Evolutionary conservation across 2,888 invertebrate species (phyloP).

Genomic region (Pimpla rufipes): DNA sequence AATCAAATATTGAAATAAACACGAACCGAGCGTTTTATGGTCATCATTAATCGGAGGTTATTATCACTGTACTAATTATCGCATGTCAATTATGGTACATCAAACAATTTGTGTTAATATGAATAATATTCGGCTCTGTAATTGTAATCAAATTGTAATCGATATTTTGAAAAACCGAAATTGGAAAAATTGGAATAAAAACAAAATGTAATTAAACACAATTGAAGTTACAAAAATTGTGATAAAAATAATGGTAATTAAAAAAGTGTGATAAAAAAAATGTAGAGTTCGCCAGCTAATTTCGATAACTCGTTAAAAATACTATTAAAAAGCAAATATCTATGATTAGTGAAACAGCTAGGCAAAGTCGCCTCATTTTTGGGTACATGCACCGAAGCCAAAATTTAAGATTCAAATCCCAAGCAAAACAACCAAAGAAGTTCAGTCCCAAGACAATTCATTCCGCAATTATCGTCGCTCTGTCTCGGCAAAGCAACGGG

Average conservation of each 20-base stretch:
- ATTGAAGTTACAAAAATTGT: too few species aligned
- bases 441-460: constrained; percentile 9
- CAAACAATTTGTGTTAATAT: neutral
- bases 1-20: neutral
- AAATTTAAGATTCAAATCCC: neutral
- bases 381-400: neutral
- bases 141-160: neutral
- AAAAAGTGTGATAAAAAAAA: too few species aligned
- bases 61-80: neutral
- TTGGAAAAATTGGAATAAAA: too few species aligned
- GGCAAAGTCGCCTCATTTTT: neutral
- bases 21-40: neutral
- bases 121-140: neutral
- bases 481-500: neutral
- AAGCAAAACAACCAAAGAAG: neutral
- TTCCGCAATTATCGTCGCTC: constrained; percentile 1
- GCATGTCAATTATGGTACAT: neutral
- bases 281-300: too few species aligned
- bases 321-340: neutral
- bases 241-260: too few species aligned
- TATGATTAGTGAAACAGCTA: neutral
- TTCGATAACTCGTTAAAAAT: too few species aligned
- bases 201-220: neutral
- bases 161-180: too few species aligned
- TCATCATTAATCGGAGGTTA: neutral